A percentile compares a stretch with the other conserved stretches of the same genome.
Evolutionary conservation across 2,113 vertebrate species (phyloP).

Genomic region (Leiothrix lutea): DNA sequence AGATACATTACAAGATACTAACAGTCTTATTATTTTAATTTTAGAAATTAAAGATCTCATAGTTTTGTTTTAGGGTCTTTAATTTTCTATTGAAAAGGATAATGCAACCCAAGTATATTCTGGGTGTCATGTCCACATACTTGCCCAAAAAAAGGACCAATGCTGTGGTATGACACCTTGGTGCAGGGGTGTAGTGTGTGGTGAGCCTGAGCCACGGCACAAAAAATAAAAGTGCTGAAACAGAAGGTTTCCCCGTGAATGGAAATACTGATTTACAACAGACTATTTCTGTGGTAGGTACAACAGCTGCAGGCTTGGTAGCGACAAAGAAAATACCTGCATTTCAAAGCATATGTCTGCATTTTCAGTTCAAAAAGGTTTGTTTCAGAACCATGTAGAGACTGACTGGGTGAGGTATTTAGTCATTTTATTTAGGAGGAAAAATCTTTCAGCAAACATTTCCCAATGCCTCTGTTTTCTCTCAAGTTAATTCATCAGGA

Average conservation of each 20-base stretch:
- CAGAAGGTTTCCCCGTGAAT: neutral
- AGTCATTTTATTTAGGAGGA: neutral
- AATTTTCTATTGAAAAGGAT: neutral
- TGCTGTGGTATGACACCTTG: accelerated
- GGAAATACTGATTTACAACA: neutral
- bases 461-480: neutral
- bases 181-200: neutral
- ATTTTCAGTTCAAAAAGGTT: neutral
- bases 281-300: neutral
- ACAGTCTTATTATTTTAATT: neutral
- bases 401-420: neutral
- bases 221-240: neutral
- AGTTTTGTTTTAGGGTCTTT: neutral
- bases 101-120: neutral
- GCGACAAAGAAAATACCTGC: neutral
- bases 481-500: neutral
- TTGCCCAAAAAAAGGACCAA: neutral
- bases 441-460: neutral
- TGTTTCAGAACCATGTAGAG: neutral
- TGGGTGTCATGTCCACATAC: neutral
- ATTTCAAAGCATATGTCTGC: neutral
- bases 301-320: neutral
- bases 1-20: neutral
- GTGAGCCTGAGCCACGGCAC: neutral
- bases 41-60: neutral